Base-by-base conservation (phyloP, 1,140 invertebrate genomes). In the Brachystomella parvula region DNA sequence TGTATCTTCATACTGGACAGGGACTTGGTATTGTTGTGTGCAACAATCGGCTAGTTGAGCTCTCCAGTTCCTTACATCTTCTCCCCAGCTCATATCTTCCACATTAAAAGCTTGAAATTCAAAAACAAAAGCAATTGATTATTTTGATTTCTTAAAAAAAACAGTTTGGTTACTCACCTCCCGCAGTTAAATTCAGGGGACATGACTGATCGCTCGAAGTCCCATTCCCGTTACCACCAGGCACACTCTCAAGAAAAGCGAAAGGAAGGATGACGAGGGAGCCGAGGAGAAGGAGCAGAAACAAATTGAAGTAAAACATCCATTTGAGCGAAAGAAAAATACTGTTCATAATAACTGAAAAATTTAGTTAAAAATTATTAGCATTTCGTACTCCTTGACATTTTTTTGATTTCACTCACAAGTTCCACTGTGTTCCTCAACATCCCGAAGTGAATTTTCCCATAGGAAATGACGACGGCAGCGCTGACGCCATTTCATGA, bases 261-360 rank as follows among this genome's bases (percentile, higher is more conserved):
- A 82, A 82, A 60, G 89, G 89, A 65, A 90, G 61, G 21, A 88
- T 81, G 15, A 90, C 79, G 70, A 89, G 87, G 17, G 82, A 65
- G 56, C 87, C 79, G 32, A 88, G 82, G 24, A 89, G 75, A 1
- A 81, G 47, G 32, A 87, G 87, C 65, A 88, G 82, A 24, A 80
- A 72, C 6, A 89, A 65, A 76, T 92, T 91, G 29, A 92, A 78
- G 75, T 87, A 84, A 66, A 91, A 80, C 3, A 91, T 79, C 88
- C 89, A 90, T 71, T 89, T 85, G 47, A 91, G 82, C 72, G 91
- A 89, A 2, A 88, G 78, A 75, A 92, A 92, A 75, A 88, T 90
- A 0, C 88, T 84, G 0, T 88, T 86, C 2, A 90, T 86, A 0
- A 87, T 88, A 9, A 87, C 89, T 1, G 3, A 29, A 24, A 61